Conservation (phyloP, 1,140 invertebrate genomes). For the Drosophila tristis region DNA sequence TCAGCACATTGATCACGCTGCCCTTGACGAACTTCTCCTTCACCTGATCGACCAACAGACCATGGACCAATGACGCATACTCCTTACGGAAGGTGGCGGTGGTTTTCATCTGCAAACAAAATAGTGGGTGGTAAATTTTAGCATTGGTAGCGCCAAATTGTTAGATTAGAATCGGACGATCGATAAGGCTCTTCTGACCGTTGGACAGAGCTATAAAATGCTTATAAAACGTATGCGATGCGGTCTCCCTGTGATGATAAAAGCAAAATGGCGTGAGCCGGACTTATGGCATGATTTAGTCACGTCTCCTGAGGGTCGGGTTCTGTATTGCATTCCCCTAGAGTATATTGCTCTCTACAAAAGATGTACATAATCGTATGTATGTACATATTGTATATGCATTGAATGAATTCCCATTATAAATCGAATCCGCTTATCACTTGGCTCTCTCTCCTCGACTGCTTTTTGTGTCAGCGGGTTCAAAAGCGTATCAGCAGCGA, state of each 20-base stretch:
- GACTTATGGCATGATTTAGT: slow-evolving; percentile 23
- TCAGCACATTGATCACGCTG: slow-evolving; percentile 90
- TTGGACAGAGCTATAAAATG: slow-evolving; percentile 34
- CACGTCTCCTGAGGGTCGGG: not conserved
- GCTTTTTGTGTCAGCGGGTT: slow-evolving; percentile 61
- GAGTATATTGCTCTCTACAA: slow-evolving; percentile 8
- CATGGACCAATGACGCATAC: slow-evolving; percentile 87
- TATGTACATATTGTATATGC: no score
- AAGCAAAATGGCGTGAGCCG: slow-evolving; percentile 31
- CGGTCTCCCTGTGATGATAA: slow-evolving; percentile 37
- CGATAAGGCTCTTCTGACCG: slow-evolving; percentile 30
- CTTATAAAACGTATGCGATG: slow-evolving; percentile 37
- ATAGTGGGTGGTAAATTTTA: not conserved
- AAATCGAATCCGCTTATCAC: slow-evolving; percentile 50
- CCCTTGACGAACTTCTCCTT: slow-evolving; percentile 87
- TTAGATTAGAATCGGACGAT: slow-evolving; percentile 21
- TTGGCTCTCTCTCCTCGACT: no score
- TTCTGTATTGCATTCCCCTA: not conserved
- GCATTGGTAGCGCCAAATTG: slow-evolving; percentile 13
- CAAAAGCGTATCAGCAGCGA: slow-evolving; percentile 52
- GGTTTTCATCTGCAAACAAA: slow-evolving; percentile 87
- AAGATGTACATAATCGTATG: no score
- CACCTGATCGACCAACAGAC: slow-evolving; percentile 88
- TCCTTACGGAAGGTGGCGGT: slow-evolving; percentile 90
- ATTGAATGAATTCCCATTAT: no score